Conservation (phyloP, 2,797 vertebrate genomes). For the Molossus molossus region DNA sequence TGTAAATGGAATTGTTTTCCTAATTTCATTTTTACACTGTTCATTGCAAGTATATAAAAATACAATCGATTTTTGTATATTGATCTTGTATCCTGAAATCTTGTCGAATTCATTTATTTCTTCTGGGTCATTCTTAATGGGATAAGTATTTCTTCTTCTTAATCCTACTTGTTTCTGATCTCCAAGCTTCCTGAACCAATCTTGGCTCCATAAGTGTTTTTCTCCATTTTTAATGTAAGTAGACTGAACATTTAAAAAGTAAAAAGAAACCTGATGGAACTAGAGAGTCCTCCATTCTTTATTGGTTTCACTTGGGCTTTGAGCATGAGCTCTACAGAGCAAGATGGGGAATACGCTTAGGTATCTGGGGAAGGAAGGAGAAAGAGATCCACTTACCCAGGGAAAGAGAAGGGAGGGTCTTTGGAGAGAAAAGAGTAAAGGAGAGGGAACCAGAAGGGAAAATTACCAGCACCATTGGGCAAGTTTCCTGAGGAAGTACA, state of each 20-base stretch:
- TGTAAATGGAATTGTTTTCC: slow-evolving; percentile 19
- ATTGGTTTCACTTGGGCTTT: slow-evolving; percentile 2
- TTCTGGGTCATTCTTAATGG: slow-evolving; percentile 37
- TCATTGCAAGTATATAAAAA: slow-evolving; percentile 36
- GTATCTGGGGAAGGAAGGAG: neutral
- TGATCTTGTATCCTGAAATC: slow-evolving; percentile 13
- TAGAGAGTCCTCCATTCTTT: neutral
- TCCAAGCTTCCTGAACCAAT: neutral
- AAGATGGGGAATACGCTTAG: neutral
- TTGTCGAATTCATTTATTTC: slow-evolving; percentile 48
- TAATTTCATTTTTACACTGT: slow-evolving; percentile 59
- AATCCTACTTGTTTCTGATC: neutral
- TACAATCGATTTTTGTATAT: slow-evolving; percentile 34
- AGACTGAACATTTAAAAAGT: neutral
- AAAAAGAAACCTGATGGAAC: neutral
- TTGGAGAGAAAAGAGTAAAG: neutral
- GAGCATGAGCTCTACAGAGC: neutral
- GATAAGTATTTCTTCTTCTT: neutral
- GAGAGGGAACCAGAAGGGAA: neutral
- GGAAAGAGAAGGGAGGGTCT: neutral
- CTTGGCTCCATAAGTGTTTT: neutral
- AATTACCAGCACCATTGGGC: too few species aligned
- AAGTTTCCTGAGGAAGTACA: neutral
- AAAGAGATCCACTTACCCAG: neutral
- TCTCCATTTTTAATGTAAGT: neutral